Evolutionary conservation across 2,113 vertebrate species (phyloP).

Genomic region (Rhinoptilus africanus): DNA sequence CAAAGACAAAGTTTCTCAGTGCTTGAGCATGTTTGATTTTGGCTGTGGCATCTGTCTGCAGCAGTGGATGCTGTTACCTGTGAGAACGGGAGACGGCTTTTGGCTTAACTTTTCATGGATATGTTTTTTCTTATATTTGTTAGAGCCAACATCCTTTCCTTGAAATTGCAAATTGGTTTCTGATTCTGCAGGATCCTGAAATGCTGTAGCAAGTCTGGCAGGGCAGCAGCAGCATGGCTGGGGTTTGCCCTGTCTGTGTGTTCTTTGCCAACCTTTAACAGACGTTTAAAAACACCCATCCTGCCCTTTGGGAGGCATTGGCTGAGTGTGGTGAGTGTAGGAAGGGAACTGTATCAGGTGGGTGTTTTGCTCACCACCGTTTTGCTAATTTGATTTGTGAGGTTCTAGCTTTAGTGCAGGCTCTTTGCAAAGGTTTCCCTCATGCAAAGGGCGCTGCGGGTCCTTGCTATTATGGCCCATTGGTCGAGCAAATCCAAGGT

Average conservation of each 20-base stretch:
- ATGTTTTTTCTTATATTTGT: neutral
- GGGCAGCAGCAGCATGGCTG: neutral
- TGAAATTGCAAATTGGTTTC: neutral
- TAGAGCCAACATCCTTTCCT: accelerated
- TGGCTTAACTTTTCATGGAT: neutral
- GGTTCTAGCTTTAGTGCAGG: neutral
- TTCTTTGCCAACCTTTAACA: neutral
- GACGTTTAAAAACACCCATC: neutral
- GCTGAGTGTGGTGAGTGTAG: no score
- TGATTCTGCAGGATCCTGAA: neutral
- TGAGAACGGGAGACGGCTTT: accelerated
- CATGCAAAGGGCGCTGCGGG: neutral
- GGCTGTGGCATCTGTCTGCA: neutral
- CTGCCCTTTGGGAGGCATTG: neutral
- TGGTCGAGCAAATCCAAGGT: neutral
- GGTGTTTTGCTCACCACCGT: neutral
- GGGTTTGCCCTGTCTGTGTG: neutral
- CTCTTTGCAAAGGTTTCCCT: neutral
- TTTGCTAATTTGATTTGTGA: neutral
- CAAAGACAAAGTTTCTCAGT: neutral
- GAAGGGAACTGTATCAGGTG: neutral
- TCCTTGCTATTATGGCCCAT: neutral
- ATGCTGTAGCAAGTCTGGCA: neutral
- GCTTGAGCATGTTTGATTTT: neutral
- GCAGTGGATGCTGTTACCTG: neutral